Percentiles rank a stretch among this genome's conserved stretches.
These are phyloP conservation scores for Balaenoptera acutorostrata DNA, from an alignment of 2,113 vertebrate species.

Conservation along the genomic window DNA sequence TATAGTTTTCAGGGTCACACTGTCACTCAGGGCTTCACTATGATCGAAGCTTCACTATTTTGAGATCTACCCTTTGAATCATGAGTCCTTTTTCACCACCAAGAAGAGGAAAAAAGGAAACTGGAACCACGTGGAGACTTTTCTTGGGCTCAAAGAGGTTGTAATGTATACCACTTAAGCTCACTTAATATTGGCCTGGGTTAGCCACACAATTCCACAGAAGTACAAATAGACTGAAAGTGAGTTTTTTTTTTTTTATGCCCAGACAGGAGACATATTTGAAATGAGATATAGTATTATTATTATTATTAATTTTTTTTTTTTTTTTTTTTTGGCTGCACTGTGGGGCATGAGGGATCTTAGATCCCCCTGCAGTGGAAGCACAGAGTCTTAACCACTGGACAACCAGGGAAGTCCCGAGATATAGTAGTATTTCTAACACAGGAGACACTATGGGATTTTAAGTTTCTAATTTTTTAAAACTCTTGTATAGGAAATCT, in stretches of 20 bases:
- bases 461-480: neutral
- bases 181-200: neutral
- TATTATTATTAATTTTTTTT: neutral
- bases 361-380: no score
- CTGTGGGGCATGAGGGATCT: no score
- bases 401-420: no score
- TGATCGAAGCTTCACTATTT: neutral
- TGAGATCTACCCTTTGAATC: neutral
- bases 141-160: neutral
- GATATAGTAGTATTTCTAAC: neutral
- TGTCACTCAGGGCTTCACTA: neutral
- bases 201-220: neutral
- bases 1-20: rapidly evolving
- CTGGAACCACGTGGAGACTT: neutral
- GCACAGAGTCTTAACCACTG: no score
- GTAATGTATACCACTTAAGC: neutral
- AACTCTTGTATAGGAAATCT: neutral
- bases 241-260: neutral
- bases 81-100: neutral
- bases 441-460: neutral
- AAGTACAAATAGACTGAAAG: neutral
- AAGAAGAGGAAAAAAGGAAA: neutral
- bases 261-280: neutral
- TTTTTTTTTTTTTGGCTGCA: no score
- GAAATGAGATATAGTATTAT: neutral